These are phyloP conservation scores for Agelas oroides DNA, from an alignment of 37 sponge, comb jelly and placozoan genomes.

Conservation along the genomic window DNA sequence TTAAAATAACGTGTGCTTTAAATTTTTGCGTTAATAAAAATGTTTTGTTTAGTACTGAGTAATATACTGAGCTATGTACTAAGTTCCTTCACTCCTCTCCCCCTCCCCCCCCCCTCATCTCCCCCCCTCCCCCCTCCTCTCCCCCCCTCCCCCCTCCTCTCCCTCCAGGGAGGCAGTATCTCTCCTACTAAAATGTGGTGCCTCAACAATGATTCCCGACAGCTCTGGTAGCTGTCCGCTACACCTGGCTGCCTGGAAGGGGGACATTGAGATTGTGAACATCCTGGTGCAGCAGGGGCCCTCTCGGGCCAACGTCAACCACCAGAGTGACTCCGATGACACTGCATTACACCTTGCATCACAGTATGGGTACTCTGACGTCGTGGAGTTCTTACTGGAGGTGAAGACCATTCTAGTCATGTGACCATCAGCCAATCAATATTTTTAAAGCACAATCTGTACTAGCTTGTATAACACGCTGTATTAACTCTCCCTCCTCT, in stretches of 20 bases:
- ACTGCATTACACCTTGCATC: constrained; percentile 82
- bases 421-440: neutral
- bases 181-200: constrained; percentile 46
- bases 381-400: constrained; percentile 80
- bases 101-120: neutral
- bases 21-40: no score
- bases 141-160: neutral
- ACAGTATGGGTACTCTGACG: constrained; percentile 81
- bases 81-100: no score
- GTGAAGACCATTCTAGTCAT: constrained; percentile 10
- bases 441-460: neutral
- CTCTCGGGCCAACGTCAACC: constrained; percentile 84
- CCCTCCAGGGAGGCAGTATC: constrained; percentile 39
- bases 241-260: constrained; percentile 88
- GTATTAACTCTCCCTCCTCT: neutral
- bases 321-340: constrained; percentile 71
- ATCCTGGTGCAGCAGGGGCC: constrained; percentile 81
- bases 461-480: neutral
- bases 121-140: neutral
- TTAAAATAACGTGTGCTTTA: no score
- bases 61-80: no score
- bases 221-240: constrained; percentile 77
- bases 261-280: constrained; percentile 76
- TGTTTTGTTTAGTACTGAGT: no score
- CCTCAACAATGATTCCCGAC: constrained; percentile 65